A percentile compares a stretch with the other conserved stretches of the same genome.
Conservation (phyloP, 2,888 invertebrate species). For the Unio delphinus region DNA sequence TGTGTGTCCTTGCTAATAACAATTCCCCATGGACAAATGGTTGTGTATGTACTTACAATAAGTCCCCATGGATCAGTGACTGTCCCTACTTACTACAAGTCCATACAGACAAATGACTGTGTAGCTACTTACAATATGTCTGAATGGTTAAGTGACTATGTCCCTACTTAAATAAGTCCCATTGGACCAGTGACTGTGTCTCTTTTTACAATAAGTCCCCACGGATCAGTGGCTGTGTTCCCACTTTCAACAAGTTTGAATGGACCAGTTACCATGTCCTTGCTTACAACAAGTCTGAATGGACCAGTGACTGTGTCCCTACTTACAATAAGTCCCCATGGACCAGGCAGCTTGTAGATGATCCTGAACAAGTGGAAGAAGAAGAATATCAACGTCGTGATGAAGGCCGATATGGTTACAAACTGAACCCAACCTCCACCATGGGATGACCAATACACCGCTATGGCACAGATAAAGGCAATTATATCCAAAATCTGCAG, state of each 20-base stretch:
- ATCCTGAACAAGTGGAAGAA: constrained; percentile 59
- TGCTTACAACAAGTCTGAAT: not conserved
- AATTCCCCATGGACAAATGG: not conserved
- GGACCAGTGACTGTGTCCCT: not conserved
- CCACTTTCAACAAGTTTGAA: constrained; percentile 64
- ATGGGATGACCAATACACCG: constrained; percentile 31
- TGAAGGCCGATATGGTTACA: constrained; percentile 58
- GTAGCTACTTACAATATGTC: constrained; percentile 59
- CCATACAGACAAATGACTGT: not conserved
- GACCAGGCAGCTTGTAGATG: constrained; percentile 57
- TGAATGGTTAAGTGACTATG: not conserved
- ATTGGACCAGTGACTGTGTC: constrained; percentile 59
- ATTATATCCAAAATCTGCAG: constrained; percentile 59
- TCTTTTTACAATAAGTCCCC: not conserved
- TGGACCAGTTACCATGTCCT: constrained; percentile 17
- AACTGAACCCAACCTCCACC: constrained; percentile 68
- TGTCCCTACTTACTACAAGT: not conserved
- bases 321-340: constrained; percentile 65
- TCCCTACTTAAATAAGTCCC: constrained; percentile 59
- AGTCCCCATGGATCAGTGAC: constrained; percentile 45
- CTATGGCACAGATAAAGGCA: constrained; percentile 59
- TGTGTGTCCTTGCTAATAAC: constrained; percentile 31
- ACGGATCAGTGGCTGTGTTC: not conserved
- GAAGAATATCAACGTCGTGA: constrained; percentile 56
- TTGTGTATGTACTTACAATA: constrained; percentile 55